Conservation (phyloP, 1,140 invertebrate genomes). For the Diorhabda carinulata region DNA sequence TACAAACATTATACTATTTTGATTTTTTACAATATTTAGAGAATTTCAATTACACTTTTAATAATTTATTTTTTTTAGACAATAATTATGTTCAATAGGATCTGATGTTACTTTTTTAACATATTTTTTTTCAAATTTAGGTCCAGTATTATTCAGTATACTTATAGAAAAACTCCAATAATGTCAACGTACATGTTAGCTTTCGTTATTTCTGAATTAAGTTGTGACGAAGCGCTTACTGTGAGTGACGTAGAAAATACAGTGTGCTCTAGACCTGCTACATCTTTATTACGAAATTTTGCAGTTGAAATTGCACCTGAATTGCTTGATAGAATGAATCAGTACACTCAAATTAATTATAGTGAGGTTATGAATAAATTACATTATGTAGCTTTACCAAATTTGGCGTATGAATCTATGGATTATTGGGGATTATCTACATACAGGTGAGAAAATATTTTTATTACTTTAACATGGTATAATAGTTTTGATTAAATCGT, state of each 20-base stretch:
- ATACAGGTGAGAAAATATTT: slow-evolving; percentile 52
- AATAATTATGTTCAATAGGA: too few species aligned
- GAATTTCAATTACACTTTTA: too few species aligned
- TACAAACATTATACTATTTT: too few species aligned
- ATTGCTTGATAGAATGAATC: slow-evolving; percentile 18
- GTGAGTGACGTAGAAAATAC: slow-evolving; percentile 43
- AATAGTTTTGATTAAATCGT: neutral
- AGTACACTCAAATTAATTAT: slow-evolving; percentile 24
- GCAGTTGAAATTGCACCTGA: slow-evolving; percentile 22
- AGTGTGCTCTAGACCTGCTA: slow-evolving; percentile 25
- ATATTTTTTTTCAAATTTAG: neutral
- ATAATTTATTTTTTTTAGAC: too few species aligned
- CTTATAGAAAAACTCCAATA: slow-evolving; percentile 52
- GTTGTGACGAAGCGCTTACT: slow-evolving; percentile 41
- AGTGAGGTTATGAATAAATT: slow-evolving; percentile 22
- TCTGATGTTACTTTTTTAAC: neutral
- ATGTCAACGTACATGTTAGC: slow-evolving; percentile 79
- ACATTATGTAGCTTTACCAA: slow-evolving; percentile 68
- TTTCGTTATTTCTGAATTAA: slow-evolving; percentile 53
- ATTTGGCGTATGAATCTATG: slow-evolving; percentile 93
- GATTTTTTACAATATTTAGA: too few species aligned
- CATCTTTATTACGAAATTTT: slow-evolving; percentile 4
- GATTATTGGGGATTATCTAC: slow-evolving; percentile 91
- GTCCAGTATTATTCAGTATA: slow-evolving; percentile 1
- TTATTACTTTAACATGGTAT: neutral